Percentiles rank a stretch among this genome's conserved stretches.
Conservation (phyloP, 2,888 invertebrate genomes). For the Acanthosoma haemorrhoidale region DNA sequence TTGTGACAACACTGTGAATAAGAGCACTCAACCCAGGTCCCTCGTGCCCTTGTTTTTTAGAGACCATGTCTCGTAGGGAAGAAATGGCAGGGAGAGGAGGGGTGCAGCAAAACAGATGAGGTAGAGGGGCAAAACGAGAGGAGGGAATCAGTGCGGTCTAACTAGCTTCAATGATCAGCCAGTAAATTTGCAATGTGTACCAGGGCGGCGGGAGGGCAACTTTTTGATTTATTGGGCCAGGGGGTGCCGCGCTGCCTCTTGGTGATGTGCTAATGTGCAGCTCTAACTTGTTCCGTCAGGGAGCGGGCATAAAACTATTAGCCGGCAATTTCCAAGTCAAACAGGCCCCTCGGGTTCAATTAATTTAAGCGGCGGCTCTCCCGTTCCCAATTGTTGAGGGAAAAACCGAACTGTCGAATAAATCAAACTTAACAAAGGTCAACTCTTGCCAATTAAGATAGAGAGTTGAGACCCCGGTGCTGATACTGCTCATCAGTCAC, state of each 20-base stretch:
- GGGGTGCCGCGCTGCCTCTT: neutral
- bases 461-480: no score
- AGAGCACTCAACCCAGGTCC: no score
- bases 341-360: neutral
- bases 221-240: constrained; percentile 15
- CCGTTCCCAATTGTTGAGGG: neutral
- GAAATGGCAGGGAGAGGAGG: neutral
- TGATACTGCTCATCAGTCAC: no score
- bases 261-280: neutral
- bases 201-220: neutral
- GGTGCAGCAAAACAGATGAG: neutral
- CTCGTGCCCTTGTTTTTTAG: neutral
- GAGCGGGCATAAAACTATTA: constrained; percentile 15
- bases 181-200: constrained; percentile 22
- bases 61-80: neutral
- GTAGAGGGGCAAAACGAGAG: neutral
- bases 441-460: no score
- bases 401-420: neutral
- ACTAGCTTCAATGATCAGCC: constrained; percentile 16
- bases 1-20: no score
- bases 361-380: neutral
- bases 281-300: neutral
- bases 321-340: constrained; percentile 20
- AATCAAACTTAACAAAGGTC: no score
- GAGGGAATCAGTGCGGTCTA: neutral